Evolutionary conservation across 2,797 vertebrate genomes (phyloP), one percentile per base, ranked within the genome.

Genomic region (Siniperca scherzeri): DNA sequence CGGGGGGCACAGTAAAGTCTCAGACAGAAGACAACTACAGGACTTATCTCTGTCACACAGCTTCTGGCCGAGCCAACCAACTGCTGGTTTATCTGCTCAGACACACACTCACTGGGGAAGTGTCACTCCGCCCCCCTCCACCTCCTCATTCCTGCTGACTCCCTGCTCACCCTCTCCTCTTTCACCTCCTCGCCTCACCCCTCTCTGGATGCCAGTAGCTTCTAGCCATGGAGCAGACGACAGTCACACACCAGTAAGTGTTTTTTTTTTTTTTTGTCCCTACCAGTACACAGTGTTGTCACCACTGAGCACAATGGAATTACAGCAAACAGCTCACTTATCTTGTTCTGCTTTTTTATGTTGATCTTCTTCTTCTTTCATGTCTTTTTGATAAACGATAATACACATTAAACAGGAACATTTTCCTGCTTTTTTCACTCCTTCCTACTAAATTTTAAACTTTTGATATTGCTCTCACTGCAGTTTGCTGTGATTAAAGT

Each of bases 21-120:
- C 77, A 55, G 48, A 74, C 74, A 42, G 82, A 88, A 85, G 85
- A 87, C 89, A 82, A 85, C 86, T 80, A 80, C 70, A 42, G 77
- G 81, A 90, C 91, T 94, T 95, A 95, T 95, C 94, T 95, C 89
- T 71, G 77, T 87, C 82, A 87, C 78, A 70, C 94, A 94, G 92
- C 88, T 87, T 89, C 88, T 87, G 90, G 87, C 86, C 57, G 33
- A 91, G 80, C 85, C 83, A 74, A 83, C 82, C 76, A 62, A 80
- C 81, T 76, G 88, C 88, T 67, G 87, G 75, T 88, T 94, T 94
- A 95, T 95, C 93, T 91, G 89, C 87, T 74, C 68, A n/a, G 25
- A 79, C 92, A 90, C 93, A 91, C 91, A 88, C 88, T 74, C 92
- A 57, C 81, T 80, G 84, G 88, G 92, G 91, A 91, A 89, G 91